phyloP scores from a whole-genome alignment of 2,888 invertebrate species.

The Acleris cristana region DNA sequence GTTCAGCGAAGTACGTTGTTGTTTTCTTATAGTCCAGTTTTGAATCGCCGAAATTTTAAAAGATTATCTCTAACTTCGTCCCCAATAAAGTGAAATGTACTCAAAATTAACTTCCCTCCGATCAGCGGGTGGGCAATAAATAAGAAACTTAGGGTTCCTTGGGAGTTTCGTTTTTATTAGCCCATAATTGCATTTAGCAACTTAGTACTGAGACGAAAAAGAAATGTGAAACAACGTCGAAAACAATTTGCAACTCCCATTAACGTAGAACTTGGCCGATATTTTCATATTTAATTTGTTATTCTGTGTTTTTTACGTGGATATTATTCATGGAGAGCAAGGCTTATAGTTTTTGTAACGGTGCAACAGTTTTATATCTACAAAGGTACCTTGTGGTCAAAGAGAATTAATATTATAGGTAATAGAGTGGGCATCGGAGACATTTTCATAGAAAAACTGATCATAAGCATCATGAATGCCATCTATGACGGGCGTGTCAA shows the following conservation, averaged over 20 bases:
- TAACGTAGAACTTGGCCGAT: slow-evolving; percentile 64
- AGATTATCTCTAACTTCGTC: slow-evolving; percentile 10
- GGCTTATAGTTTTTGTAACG: slow-evolving; percentile 1
- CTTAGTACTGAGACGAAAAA: slow-evolving; percentile 50
- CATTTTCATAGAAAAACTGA: too few relatives aligned
- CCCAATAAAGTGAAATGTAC: slow-evolving; percentile 25
- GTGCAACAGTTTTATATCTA: not conserved
- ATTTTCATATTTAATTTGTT: slow-evolving; percentile 64
- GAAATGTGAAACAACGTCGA: slow-evolving; percentile 57
- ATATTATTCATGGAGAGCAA: slow-evolving; percentile 43
- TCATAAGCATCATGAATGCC: too few relatives aligned
- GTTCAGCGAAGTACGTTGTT: too few relatives aligned
- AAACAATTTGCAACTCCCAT: slow-evolving; percentile 69
- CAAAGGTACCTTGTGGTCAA: not conserved
- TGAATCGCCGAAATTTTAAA: too few relatives aligned
- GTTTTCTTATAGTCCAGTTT: too few relatives aligned
- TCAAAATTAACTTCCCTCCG: slow-evolving; percentile 31
- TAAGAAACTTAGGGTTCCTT: slow-evolving; percentile 40
- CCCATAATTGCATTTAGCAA: slow-evolving; percentile 50
- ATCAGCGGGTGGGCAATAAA: slow-evolving; percentile 41
- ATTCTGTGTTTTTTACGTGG: slow-evolving; percentile 55
- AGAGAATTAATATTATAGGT: too few relatives aligned
- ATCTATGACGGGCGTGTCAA: too few relatives aligned
- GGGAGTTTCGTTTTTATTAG: slow-evolving; percentile 46
- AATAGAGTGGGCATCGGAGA: too few relatives aligned